Evolutionary conservation across 1,140 invertebrate genomes (phyloP).

Genomic region (Vanessa tameamea): DNA sequence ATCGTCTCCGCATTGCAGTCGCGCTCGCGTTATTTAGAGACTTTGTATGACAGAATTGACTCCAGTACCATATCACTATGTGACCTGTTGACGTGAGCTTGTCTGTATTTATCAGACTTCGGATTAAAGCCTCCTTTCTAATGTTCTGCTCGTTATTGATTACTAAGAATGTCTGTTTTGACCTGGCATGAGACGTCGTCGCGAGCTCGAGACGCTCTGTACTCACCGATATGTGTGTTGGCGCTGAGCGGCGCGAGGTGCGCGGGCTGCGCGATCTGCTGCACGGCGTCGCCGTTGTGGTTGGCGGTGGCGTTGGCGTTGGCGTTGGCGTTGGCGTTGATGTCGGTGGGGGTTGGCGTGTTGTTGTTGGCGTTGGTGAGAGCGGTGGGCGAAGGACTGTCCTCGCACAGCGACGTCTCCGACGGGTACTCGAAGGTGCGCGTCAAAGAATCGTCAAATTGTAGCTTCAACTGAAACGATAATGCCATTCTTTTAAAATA

Average conservation of each 20-base stretch:
- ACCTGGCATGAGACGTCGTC: too few species aligned
- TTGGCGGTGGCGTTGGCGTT: conserved; percentile 19
- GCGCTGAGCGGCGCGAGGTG: conserved; percentile 44
- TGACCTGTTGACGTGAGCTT: too few species aligned
- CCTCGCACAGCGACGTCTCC: conserved; percentile 88
- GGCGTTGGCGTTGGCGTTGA: conserved; percentile 17
- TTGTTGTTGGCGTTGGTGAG: conserved; percentile 22
- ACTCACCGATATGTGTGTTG: conserved; percentile 65
- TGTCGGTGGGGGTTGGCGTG: conserved; percentile 9
- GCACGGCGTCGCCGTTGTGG: conserved; percentile 18
- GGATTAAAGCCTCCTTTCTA: too few species aligned
- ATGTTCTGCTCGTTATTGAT: too few species aligned
- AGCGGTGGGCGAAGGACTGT: conserved; percentile 47
- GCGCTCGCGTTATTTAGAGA: too few species aligned
- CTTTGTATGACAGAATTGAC: too few species aligned
- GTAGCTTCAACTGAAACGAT: conserved; percentile 86
- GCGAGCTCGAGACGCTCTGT: too few species aligned
- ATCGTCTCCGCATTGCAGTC: too few species aligned
- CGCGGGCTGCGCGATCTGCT: conserved; percentile 27
- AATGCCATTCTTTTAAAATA: background rate
- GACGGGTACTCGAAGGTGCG: conserved; percentile 93
- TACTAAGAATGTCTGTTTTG: too few species aligned
- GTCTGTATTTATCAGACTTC: too few species aligned
- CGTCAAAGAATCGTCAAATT: conserved; percentile 91
- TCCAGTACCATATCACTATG: too few species aligned